phyloP scores from a whole-genome alignment of 2,888 invertebrate genomes.

The Drosophila lutescens region DNA sequence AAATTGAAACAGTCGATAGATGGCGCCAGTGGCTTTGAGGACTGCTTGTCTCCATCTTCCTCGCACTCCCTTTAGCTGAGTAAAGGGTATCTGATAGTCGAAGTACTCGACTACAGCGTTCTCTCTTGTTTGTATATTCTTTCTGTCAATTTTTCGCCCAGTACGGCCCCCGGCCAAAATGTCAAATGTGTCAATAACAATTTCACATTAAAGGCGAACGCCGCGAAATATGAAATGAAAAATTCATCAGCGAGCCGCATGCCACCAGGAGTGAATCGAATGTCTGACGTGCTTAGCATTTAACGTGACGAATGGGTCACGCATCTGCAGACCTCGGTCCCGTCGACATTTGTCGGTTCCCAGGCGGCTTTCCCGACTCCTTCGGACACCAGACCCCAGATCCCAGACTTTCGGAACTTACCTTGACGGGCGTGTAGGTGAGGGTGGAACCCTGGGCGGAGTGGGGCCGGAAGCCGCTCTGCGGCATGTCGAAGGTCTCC shows the following conservation, averaged over 20 bases:
- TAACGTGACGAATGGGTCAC: slow-evolving; percentile 45
- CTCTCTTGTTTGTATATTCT: no score
- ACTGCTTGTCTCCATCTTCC: no score
- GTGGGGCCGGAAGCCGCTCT: slow-evolving; percentile 87
- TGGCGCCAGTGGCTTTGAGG: no score
- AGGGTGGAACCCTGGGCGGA: slow-evolving; percentile 87
- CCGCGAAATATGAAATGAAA: slow-evolving; percentile 55
- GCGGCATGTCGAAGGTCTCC: slow-evolving; percentile 90
- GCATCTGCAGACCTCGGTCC: slow-evolving; percentile 23
- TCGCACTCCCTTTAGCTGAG: no score
- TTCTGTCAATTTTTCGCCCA: background rate
- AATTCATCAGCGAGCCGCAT: slow-evolving; percentile 41
- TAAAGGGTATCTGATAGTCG: no score
- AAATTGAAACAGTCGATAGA: no score
- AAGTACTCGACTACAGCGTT: no score
- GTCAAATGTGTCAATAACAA: slow-evolving; percentile 78
- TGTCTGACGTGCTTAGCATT: slow-evolving; percentile 37
- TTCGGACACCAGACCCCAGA: no score
- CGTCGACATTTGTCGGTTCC: slow-evolving; percentile 11
- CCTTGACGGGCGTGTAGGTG: slow-evolving; percentile 89
- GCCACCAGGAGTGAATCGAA: slow-evolving; percentile 9
- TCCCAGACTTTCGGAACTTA: slow-evolving; percentile 58
- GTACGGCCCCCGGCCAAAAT: slow-evolving; percentile 52
- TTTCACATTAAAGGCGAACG: slow-evolving; percentile 46
- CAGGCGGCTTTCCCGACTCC: slow-evolving; percentile 3